These are phyloP conservation scores for Phrynocephalus vlangalii DNA, from an alignment of 2,797 vertebrate species.

Conservation along the genomic window DNA sequence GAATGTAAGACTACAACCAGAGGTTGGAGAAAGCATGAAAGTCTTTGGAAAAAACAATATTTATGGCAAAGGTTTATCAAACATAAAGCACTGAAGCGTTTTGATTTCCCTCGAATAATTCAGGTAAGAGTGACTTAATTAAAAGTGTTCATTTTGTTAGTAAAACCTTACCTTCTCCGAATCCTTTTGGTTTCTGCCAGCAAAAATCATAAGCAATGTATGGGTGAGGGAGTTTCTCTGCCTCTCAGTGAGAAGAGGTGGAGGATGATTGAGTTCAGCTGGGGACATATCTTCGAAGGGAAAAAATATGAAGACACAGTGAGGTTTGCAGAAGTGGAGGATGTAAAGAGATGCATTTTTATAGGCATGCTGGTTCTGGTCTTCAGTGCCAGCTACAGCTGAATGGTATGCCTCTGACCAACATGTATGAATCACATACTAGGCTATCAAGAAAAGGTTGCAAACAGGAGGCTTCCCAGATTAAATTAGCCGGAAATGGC, in stretches of 20 bases:
- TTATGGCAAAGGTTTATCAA: slow-evolving; percentile 88
- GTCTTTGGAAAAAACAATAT: slow-evolving; percentile 91
- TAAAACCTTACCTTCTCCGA: neutral
- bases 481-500: neutral
- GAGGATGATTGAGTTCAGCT: neutral
- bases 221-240: neutral
- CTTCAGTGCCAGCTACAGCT: neutral
- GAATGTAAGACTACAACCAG: slow-evolving; percentile 91
- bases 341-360: neutral
- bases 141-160: slow-evolving; percentile 31
- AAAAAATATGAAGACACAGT: neutral
- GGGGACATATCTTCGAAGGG: neutral
- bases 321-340: neutral
- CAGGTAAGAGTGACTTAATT: slow-evolving; percentile 72
- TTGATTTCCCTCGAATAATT: slow-evolving; percentile 63
- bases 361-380: neutral
- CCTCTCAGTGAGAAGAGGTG: neutral
- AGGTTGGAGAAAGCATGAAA: slow-evolving; percentile 90
- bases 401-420: neutral
- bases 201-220: no score
- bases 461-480: neutral
- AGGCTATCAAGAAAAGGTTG: neutral
- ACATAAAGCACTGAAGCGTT: slow-evolving; percentile 89
- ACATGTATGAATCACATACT: neutral
- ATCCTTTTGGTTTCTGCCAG: no score